Base-by-base conservation (phyloP, 1,140 invertebrate species). In the Cylas formicarius region DNA sequence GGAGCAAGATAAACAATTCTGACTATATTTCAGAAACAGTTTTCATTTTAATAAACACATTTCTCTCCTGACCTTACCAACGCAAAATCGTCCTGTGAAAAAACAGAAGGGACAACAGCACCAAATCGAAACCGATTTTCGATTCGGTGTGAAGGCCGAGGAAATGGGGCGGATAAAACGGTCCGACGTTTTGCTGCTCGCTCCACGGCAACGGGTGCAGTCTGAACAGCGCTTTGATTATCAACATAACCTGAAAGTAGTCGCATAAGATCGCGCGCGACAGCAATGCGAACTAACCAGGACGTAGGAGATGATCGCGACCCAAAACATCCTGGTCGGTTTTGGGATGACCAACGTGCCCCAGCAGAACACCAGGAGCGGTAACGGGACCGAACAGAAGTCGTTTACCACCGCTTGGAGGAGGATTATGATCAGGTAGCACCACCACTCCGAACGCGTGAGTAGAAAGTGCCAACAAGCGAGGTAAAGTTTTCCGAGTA, bases 291-390 rank as follows among this genome's bases (percentile, higher is more conserved):
- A 7, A 23, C 44, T 36, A 35, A 48, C 46, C 38, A 48, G 33
- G 10, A 37, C 34, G 16, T 48, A 48, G 7, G 46, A 23, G n/a
- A 48, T 48, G 1, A 11, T 31, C 7, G 26, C 14, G 6, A 42
- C 24, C 46, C 46, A 48, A 14, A 29, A 48, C 2, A 34, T 48
- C 31, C 29, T 48, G 5, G 39, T 34, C 3, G 46, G 46, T 23
- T 43, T 42, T 2, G 46, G 46, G 6, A 48, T 17, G 4, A 40
- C 37, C 11, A 48, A 17, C 3, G 32, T 17, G 2, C 46, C 46
- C 46, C 46, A 48, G 11, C 38, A 42, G 20, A 48, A 48, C 3
- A 32, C 39, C 9, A 48, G 11, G 2, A 48, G 21, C 9, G 23
- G 16, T 29, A 48, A 17, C 2, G 46, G 46, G 10, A 48, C 24